Evolutionary conservation across 2,888 invertebrate genomes (phyloP).

Genomic region (Nomada ruficornis): DNA sequence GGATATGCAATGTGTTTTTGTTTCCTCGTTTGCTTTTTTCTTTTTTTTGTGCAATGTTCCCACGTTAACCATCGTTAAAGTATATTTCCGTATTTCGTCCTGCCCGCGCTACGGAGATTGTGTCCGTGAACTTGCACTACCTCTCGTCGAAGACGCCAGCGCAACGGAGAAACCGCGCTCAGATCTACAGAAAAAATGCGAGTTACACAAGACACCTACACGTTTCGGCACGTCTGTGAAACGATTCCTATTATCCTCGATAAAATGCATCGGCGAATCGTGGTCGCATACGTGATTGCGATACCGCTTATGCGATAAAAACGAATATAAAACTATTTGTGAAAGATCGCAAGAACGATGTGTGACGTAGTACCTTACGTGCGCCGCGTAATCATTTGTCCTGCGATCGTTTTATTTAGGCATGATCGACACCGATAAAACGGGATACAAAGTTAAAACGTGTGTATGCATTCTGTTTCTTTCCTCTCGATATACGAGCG

Average conservation of each 20-base stretch:
- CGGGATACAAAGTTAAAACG: constrained; percentile 2
- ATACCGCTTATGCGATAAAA: constrained; percentile 61
- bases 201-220: constrained; percentile 37
- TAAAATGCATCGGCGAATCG: constrained; percentile 52
- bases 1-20: constrained; percentile 77
- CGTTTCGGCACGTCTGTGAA: constrained; percentile 10
- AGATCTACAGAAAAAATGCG: constrained; percentile 39
- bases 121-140: constrained; percentile 23
- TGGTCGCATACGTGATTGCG: constrained; percentile 34
- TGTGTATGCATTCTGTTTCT: background rate
- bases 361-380: constrained; percentile 30
- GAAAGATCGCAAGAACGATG: constrained; percentile 53
- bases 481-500: constrained; percentile 17
- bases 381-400: constrained; percentile 22
- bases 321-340: constrained; percentile 73
- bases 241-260: constrained; percentile 34
- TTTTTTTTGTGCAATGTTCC: constrained; percentile 80
- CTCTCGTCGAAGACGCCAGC: constrained; percentile 10
- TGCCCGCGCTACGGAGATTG: constrained; percentile 27
- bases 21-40: constrained; percentile 58
- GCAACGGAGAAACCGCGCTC: constrained; percentile 31
- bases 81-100: constrained; percentile 40
- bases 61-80: constrained; percentile 70
- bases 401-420: constrained; percentile 35
- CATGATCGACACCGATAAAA: constrained; percentile 11